These are phyloP conservation scores for Nicator chloris DNA, from an alignment of 2,113 vertebrate species.

Conservation along the genomic window DNA sequence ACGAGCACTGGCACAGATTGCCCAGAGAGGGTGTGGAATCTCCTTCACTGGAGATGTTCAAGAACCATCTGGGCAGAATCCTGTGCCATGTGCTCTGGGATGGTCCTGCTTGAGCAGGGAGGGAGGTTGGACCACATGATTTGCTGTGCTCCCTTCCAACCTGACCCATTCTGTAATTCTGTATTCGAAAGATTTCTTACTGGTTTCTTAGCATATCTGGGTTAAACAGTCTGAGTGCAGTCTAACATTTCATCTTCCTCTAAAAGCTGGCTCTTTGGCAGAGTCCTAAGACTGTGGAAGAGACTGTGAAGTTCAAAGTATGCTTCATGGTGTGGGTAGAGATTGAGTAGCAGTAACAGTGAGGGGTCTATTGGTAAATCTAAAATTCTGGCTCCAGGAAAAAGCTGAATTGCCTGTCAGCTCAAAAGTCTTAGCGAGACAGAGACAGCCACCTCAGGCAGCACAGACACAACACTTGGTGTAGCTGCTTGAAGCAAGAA, in stretches of 20 bases:
- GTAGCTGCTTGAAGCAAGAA: not conserved
- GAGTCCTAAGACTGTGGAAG: not conserved
- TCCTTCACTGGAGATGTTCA: not conserved
- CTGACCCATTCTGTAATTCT: not conserved
- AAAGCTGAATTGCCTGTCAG: not conserved
- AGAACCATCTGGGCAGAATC: not conserved
- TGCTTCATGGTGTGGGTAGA: not conserved
- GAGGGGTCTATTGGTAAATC: not conserved
- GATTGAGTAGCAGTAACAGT: not conserved
- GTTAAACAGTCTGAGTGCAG: not conserved
- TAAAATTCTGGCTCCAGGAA: not conserved
- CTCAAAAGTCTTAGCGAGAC: not conserved
- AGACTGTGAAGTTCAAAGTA: not conserved
- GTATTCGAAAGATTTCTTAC: not conserved
- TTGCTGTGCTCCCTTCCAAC: not conserved
- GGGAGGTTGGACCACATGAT: not conserved
- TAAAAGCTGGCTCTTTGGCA: not conserved
- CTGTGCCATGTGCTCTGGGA: not conserved
- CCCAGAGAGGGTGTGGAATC: not conserved
- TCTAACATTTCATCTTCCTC: not conserved
- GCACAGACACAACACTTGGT: not conserved
- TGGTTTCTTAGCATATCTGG: not conserved
- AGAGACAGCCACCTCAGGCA: not conserved
- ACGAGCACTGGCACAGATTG: accelerated
- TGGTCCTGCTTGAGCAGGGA: not conserved